A percentile compares a stretch with the other conserved stretches of the same genome.
Evolutionary conservation across 2,113 vertebrate genomes (phyloP).

Genomic region (Patagioenas fasciata): DNA sequence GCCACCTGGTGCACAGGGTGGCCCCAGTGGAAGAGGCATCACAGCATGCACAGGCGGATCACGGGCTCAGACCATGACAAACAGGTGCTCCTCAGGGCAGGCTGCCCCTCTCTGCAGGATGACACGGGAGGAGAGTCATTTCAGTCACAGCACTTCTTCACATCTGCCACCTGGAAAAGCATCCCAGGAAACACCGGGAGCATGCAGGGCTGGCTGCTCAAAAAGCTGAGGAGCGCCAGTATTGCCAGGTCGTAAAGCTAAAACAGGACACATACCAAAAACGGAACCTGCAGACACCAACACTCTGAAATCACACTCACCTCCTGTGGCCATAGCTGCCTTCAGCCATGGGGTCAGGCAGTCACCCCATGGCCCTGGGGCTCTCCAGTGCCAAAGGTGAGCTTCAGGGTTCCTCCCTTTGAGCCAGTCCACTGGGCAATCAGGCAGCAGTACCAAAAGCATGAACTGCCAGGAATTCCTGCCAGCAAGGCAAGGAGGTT

Average conservation of each 20-base stretch:
- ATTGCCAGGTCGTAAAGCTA: background rate
- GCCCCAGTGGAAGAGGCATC: background rate
- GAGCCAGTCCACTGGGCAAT: background rate
- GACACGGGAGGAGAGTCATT: background rate
- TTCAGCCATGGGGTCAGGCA: background rate
- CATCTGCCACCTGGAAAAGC: background rate
- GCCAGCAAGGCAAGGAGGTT: background rate
- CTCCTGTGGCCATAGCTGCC: background rate
- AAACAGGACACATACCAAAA: background rate
- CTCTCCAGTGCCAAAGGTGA: background rate
- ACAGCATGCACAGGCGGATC: fast-evolving
- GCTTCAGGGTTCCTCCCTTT: background rate
- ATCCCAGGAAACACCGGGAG: background rate
- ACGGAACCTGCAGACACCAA: background rate
- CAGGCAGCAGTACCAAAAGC: background rate
- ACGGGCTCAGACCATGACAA: fast-evolving
- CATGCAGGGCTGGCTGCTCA: background rate
- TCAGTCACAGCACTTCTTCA: background rate
- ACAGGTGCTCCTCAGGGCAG: background rate
- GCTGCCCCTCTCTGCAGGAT: background rate
- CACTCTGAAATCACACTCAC: background rate
- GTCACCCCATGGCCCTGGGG: background rate
- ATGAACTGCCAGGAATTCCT: background rate
- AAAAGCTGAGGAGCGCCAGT: background rate
- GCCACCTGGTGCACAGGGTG: background rate